Evolutionary conservation across 2,888 invertebrate genomes (phyloP), one percentile per base, ranked within the genome.

Genomic region (Plusia festucae): DNA sequence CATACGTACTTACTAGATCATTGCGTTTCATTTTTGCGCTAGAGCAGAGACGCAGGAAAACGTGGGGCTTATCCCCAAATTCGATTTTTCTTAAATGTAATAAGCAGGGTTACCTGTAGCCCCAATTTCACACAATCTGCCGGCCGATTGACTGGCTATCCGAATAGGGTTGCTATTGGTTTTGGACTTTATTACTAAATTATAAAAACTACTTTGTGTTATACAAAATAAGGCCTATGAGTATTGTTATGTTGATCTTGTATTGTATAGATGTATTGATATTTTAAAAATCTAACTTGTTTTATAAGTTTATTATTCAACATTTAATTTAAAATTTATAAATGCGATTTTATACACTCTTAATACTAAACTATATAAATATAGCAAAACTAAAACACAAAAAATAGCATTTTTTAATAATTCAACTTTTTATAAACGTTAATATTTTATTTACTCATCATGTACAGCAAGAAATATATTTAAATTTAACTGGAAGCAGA

Each of bases 71-170:
- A 52, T 22, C 52, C 52, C 24, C 15, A 52, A 52, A 52, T 52
- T 22, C 24, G 52, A n/a, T 52, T 52, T 24, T 52, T 52, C 52
- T 24, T 52, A 52, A 52, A 52, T 24, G 52, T 24, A 52, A 52
- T 52, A 22, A 24, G 22, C n/a, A 24, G 24, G 52, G 52, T 52
- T 24, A 52, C 52, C 24, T 52, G 24, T 24, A 52, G 24, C n/a
- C 24, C 24, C 52, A 52, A 52, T 52, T 52, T 52, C 24, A 22
- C 24, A 24, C n/a, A 52, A 24, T 52, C 46, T 49, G 46, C 46
- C 18, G 18, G 20, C 18, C 46, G 46, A 49, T 49, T 49, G 46
- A 49, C 18, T 49, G 46, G 11, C 18, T 49, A 20, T 49, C 20
- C 40, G 40, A 40, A n/a, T n/a, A 40, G n/a, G 40, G 40, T 40